These are phyloP conservation scores for Balearica regulorum DNA, from an alignment of 2,797 vertebrate species.

Conservation along the genomic window DNA sequence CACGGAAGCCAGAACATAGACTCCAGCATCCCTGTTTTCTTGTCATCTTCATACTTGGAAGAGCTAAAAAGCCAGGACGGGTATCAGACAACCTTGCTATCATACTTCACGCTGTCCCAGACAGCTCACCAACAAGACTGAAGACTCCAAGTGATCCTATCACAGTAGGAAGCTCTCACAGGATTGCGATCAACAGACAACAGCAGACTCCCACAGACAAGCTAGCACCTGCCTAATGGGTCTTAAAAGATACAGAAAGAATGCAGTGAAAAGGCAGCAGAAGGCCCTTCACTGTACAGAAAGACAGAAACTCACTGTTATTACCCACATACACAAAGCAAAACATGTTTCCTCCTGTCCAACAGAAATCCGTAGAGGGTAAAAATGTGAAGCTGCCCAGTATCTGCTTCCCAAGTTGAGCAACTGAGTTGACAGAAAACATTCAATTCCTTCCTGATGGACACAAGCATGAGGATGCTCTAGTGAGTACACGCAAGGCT, in stretches of 20 bases:
- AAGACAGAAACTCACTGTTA: neutral
- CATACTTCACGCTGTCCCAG: neutral
- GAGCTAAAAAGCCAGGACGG: neutral
- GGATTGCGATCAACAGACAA: conserved; percentile 36
- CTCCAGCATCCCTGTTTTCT: neutral
- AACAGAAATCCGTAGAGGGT: neutral
- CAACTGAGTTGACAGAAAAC: neutral
- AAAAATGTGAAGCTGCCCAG: neutral
- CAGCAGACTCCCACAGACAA: neutral
- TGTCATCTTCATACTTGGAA: neutral
- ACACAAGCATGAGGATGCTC: neutral
- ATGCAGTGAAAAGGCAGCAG: neutral
- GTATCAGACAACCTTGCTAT: neutral
- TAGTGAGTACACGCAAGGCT: neutral
- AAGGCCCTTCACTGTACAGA: neutral
- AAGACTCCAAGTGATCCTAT: conserved; percentile 45
- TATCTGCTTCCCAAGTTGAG: neutral
- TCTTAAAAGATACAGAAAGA: conserved; percentile 19
- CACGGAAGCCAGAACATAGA: neutral
- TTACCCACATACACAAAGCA: neutral
- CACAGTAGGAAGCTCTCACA: neutral
- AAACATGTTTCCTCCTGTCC: neutral
- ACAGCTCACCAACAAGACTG: neutral
- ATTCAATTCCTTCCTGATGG: neutral
- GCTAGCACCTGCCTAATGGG: neutral